phyloP scores from a whole-genome alignment of 2,888 invertebrate genomes.

The Amblyjoppa proteus region DNA sequence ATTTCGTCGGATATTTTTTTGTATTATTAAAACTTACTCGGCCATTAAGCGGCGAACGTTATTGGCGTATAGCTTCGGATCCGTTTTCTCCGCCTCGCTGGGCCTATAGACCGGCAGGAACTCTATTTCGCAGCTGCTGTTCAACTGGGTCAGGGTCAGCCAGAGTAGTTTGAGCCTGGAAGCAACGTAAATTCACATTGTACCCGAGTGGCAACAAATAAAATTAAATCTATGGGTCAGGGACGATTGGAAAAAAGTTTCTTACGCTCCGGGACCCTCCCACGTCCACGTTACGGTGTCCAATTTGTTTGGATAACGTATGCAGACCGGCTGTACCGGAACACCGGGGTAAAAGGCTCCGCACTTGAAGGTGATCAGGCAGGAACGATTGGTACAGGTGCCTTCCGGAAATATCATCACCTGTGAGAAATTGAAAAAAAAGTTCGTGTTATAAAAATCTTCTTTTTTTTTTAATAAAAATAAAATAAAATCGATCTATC shows the following conservation, averaged over 20 bases:
- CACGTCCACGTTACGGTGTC: conserved; percentile 97
- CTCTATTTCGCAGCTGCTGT: conserved; percentile 95
- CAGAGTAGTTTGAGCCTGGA: conserved; percentile 93
- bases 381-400: conserved; percentile 97
- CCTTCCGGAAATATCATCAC: conserved; percentile 98
- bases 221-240: conserved; percentile 10
- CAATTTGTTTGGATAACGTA: conserved; percentile 95
- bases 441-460: not conserved
- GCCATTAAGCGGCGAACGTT: conserved; percentile 97
- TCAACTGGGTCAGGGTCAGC: conserved; percentile 95
- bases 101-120: conserved; percentile 97
- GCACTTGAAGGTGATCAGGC: conserved; percentile 95
- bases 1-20: conserved; percentile 16
- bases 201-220: not conserved
- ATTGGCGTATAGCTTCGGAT: conserved; percentile 95
- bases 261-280: conserved; percentile 98
- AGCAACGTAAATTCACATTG: not conserved
- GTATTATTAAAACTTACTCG: conserved; percentile 87
- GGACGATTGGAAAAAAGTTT: conserved; percentile 75
- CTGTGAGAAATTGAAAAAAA: conserved; percentile 82
- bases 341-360: conserved; percentile 98
- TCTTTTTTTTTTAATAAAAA: not conserved
- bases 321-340: conserved; percentile 97
- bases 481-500: not conserved
- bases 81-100: conserved; percentile 92